phyloP scores from a whole-genome alignment of 2,113 vertebrate species.

The Acanthochromis polyacanthus region DNA sequence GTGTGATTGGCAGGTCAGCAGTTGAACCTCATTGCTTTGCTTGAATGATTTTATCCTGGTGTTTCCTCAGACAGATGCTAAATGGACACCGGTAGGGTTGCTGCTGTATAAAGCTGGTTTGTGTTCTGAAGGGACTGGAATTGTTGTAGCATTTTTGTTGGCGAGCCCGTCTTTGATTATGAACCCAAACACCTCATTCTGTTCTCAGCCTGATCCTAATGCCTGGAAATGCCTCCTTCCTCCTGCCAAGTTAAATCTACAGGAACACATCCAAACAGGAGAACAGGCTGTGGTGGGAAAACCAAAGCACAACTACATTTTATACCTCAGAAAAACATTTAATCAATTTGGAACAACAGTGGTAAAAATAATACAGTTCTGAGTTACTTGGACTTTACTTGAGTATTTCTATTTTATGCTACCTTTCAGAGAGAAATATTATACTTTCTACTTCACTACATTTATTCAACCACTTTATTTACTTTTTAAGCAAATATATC shows the following conservation, averaged over 20 bases:
- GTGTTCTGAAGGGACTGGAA: background rate
- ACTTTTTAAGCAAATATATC: too few relatives aligned
- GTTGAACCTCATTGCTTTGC: background rate
- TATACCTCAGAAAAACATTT: too few relatives aligned
- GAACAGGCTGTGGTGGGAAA: background rate
- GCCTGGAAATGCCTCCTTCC: constrained; percentile 10
- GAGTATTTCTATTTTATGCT: too few relatives aligned
- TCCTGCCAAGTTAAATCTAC: constrained; percentile 24
- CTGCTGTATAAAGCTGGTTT: background rate
- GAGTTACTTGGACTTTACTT: too few relatives aligned
- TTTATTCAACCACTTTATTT: too few relatives aligned
- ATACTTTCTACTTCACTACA: too few relatives aligned
- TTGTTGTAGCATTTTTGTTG: constrained; percentile 25
- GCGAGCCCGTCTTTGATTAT: constrained; percentile 14
- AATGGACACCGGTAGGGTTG: background rate
- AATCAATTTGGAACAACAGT: too few relatives aligned
- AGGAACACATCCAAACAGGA: background rate
- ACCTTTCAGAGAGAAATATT: too few relatives aligned
- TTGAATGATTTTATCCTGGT: constrained; percentile 18
- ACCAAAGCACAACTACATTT: background rate
- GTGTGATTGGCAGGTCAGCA: background rate
- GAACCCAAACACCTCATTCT: constrained; percentile 31
- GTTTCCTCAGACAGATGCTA: constrained; percentile 1
- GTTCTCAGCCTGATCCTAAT: constrained; percentile 39
- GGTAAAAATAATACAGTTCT: too few relatives aligned